Base-by-base conservation (phyloP, 2,113 vertebrate genomes). In the Sylvietta virens region DNA sequence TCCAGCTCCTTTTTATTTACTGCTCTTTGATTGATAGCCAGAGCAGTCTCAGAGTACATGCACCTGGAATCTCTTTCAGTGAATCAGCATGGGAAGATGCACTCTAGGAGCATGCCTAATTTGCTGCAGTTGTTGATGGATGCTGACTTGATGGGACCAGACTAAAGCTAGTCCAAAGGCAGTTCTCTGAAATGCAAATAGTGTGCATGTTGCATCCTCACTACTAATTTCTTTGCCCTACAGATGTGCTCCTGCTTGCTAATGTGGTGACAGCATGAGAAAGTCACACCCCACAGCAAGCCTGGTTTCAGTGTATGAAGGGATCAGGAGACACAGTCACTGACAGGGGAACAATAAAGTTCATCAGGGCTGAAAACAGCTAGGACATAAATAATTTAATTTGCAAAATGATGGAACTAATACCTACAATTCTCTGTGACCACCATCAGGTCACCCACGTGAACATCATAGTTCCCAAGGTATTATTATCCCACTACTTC, bases 101-200 rank as follows among this genome's bases (percentile, higher is more conserved):
- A 37, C 56, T 90, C 53, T 28, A 45, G 61, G 37, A 94, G 70
- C 70, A 48, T 40, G 67, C 22, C 30, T 91, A 40, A 87, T 90
- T 85, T 81, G 58, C 73, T 81, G 60, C 30, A 89, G 65, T 60
- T 89, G 77, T 72, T 94, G 87, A 71, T 4, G 2, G 92, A 50
- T 84, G 74, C 85, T 85, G 57, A 82, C 57, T 85, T 35, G 61
- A 40, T 65, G 14, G 66, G 58, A 76, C 24, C 60, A 89, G 42
- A 70, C 30, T 48, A 78, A 81, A 91, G 35, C 56, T 89, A 66
- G 31, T 85, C 35, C 74, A 94, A 69, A 91, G 54, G 23, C 74
- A 82, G 26, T 53, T 69, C 40, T 85, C 65, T 91, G 85, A 93
- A 84, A 96, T 90, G 73, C 61, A 96, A 94, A 76, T 70, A 62